Percentiles rank a stretch among this genome's conserved stretches.
Evolutionary conservation across 1,140 invertebrate species (phyloP).

Genomic region (Cecropterus lyciades): DNA sequence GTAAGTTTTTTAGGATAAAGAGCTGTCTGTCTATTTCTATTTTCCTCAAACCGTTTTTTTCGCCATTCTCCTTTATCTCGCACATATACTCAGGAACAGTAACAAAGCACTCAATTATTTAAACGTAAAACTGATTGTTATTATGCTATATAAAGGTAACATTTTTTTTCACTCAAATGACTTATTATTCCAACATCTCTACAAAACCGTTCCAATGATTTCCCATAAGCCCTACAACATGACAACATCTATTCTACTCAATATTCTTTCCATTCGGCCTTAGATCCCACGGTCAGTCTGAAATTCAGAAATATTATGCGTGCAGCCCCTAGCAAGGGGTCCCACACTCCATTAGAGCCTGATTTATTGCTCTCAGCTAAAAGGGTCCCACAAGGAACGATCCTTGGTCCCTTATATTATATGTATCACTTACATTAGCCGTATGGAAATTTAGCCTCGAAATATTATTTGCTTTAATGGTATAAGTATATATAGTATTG

Average conservation of each 20-base stretch:
- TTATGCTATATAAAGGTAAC: too few relatives aligned
- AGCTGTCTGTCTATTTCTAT: too few relatives aligned
- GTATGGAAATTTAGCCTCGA: conserved; percentile 50
- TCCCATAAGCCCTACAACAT: conserved; percentile 29
- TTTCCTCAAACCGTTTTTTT: too few relatives aligned
- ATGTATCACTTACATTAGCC: conserved; percentile 46
- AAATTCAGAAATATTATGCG: conserved; percentile 66
- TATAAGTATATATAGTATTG: conserved; percentile 42
- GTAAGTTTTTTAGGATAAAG: too few relatives aligned
- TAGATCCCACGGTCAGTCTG: conserved; percentile 50
- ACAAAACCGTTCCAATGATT: conserved; percentile 28
- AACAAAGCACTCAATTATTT: too few relatives aligned
- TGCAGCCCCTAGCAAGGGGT: conserved; percentile 41
- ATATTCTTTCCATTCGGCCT: conserved; percentile 42
- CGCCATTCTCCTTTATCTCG: too few relatives aligned
- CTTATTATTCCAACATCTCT: too few relatives aligned
- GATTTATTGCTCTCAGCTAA: conserved; percentile 72
- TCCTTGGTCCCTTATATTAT: conserved; percentile 47
- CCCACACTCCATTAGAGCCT: conserved; percentile 68
- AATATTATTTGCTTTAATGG: conserved; percentile 56
- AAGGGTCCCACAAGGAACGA: conserved; percentile 63
- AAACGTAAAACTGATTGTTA: too few relatives aligned
- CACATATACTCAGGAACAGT: too few relatives aligned
- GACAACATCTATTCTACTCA: conserved; percentile 40
- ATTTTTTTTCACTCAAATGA: too few relatives aligned